Percentiles rank a stretch among this genome's conserved stretches.
phyloP scores from a whole-genome alignment of 92 coral and sea anemone species.

The Ricordea florida region DNA sequence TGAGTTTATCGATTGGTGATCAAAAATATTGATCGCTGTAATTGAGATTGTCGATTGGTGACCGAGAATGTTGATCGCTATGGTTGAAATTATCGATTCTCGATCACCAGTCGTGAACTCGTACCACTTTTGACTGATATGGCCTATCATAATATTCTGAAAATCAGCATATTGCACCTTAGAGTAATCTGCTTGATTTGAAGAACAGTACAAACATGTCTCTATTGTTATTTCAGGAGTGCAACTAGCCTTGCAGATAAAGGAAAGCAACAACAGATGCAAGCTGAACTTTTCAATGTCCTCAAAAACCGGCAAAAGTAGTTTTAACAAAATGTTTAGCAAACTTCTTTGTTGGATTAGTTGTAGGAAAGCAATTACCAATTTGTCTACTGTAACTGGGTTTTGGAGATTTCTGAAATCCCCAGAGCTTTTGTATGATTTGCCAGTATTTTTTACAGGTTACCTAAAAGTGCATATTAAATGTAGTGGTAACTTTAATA shows the following conservation, averaged over 20 bases:
- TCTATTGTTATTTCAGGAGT: constrained; percentile 65
- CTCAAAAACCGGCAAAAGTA: constrained; percentile 85
- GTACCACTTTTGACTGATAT: no score
- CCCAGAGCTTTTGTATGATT: constrained; percentile 40
- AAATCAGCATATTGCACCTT: no score
- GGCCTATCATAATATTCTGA: no score
- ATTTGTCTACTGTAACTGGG: constrained; percentile 7
- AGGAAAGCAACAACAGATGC: constrained; percentile 83
- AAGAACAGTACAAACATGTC: not conserved
- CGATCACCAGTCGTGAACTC: no score
- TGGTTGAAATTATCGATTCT: no score
- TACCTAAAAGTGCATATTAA: not conserved
- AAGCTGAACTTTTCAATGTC: constrained; percentile 87
- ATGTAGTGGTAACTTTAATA: not conserved
- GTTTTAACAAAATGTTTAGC: not conserved
- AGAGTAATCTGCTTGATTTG: not conserved
- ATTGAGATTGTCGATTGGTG: no score
- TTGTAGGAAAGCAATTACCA: not conserved
- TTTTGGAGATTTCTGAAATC: constrained; percentile 22
- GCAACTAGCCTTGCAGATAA: constrained; percentile 79
- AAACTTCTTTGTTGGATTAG: not conserved
- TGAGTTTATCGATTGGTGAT: no score
- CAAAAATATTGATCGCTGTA: no score
- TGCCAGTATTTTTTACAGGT: constrained; percentile 27
- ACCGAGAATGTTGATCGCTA: no score